A percentile compares a stretch with the other conserved stretches of the same genome.
These are phyloP conservation scores for Sussaba pulchella DNA, from an alignment of 2,888 invertebrate species.

Conservation along the genomic window DNA sequence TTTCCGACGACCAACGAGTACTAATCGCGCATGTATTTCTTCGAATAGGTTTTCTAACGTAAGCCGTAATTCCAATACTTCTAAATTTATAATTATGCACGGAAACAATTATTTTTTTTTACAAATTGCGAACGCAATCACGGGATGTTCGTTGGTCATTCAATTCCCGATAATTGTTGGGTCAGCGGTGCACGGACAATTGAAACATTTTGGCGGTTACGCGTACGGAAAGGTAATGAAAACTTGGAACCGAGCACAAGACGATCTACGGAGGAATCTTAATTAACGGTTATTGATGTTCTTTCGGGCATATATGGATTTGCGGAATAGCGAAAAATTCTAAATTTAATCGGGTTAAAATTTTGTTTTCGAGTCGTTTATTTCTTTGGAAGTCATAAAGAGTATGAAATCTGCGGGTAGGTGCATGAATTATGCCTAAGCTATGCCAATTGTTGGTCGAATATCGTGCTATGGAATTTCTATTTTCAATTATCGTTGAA, in stretches of 20 bases:
- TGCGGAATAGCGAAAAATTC: no score
- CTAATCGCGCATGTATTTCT: conserved; percentile 2
- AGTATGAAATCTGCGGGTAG: no score
- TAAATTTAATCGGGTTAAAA: no score
- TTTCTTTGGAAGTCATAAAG: no score
- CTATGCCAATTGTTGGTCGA: not conserved
- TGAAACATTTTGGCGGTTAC: conserved; percentile 1
- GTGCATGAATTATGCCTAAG: no score
- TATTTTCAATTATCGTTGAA: conserved; percentile 47
- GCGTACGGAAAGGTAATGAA: no score
- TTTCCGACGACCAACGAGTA: conserved; percentile 26
- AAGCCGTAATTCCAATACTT: not conserved
- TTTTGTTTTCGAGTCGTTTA: no score
- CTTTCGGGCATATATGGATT: no score
- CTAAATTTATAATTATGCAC: not conserved
- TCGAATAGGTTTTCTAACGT: not conserved
- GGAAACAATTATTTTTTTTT: not conserved
- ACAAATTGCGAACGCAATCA: not conserved
- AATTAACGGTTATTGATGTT: no score
- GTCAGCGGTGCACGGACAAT: not conserved
- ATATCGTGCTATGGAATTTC: not conserved
- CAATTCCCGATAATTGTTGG: not conserved
- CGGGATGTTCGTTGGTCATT: not conserved
- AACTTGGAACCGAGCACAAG: no score
- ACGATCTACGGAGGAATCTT: no score